Conservation (phyloP, 1,140 invertebrate species). For the Piezodorus guildinii region DNA sequence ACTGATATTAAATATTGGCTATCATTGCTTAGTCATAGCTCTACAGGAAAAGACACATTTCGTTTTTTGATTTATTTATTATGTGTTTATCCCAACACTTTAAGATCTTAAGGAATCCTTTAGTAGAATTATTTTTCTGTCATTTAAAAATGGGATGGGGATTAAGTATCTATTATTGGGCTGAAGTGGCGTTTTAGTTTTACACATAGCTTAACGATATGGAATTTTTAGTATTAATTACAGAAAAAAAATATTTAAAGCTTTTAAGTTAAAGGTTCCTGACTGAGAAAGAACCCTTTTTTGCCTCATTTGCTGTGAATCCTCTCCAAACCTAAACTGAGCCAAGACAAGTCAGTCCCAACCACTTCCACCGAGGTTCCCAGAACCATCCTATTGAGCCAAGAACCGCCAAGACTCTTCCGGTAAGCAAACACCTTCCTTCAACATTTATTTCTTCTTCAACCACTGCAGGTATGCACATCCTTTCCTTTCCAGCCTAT, state of each 20-base stretch:
- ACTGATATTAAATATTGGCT: no score
- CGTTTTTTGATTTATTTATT: no score
- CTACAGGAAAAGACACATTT: no score
- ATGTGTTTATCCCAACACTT: no score
- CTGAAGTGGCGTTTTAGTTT: no score
- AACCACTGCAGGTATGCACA: constrained; percentile 13
- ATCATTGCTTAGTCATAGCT: no score
- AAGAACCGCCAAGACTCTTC: constrained; percentile 6
- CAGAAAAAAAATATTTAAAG: constrained; percentile 1
- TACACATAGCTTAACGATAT: no score
- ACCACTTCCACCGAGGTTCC: constrained; percentile 13
- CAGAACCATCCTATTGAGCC: constrained; percentile 8
- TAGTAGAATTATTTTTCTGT: no score
- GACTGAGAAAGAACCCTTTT: constrained; percentile 6
- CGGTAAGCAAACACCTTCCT: constrained; percentile 15
- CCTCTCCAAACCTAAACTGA: constrained; percentile 11
- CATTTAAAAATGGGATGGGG: no score
- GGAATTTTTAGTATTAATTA: no score
- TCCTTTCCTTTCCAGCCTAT: constrained; percentile 10
- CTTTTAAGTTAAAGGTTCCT: constrained; percentile 7
- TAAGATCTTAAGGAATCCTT: no score
- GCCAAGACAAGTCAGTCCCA: constrained; percentile 12
- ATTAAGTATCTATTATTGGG: no score
- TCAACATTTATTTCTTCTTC: constrained; percentile 12
- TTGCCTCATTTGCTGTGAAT: constrained; percentile 8